Conservation (phyloP, 1,140 invertebrate species). For the Aethina tumida region DNA sequence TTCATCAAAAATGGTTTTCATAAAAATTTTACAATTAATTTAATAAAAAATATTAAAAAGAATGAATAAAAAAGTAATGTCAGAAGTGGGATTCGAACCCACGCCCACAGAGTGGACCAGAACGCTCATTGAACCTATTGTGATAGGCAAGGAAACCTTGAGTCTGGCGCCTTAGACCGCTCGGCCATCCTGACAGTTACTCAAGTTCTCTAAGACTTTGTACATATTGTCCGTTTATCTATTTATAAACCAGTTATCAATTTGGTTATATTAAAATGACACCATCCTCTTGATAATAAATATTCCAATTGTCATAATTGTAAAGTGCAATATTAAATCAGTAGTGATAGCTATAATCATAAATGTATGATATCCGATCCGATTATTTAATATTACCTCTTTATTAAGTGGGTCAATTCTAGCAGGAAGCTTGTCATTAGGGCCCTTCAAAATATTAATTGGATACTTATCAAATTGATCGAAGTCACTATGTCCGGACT, state of each 20-base stretch:
- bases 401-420: constrained; percentile 74
- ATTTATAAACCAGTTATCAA: neutral
- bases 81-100: constrained; percentile 83
- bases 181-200: constrained; percentile 35
- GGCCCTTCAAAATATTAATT: constrained; percentile 55
- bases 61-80: constrained; percentile 44
- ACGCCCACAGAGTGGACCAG: constrained; percentile 76
- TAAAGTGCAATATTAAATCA: too few species aligned
- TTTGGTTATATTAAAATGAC: neutral
- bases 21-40: too few species aligned
- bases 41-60: too few species aligned
- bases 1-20: too few species aligned
- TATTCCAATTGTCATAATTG: too few species aligned
- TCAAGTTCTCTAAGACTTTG: too few species aligned
- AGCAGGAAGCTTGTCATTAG: constrained; percentile 67
- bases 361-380: too few species aligned
- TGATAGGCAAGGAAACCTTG: constrained; percentile 39
- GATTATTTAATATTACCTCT: too few species aligned
- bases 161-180: constrained; percentile 58
- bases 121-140: too few species aligned
- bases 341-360: too few species aligned
- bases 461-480: constrained; percentile 73
- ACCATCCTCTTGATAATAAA: neutral
- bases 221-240: too few species aligned
- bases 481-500: constrained; percentile 44